Evolutionary conservation across 1,140 invertebrate species (phyloP), one percentile per base, ranked within the genome.

Genomic region (Drosophila baimaii): DNA sequence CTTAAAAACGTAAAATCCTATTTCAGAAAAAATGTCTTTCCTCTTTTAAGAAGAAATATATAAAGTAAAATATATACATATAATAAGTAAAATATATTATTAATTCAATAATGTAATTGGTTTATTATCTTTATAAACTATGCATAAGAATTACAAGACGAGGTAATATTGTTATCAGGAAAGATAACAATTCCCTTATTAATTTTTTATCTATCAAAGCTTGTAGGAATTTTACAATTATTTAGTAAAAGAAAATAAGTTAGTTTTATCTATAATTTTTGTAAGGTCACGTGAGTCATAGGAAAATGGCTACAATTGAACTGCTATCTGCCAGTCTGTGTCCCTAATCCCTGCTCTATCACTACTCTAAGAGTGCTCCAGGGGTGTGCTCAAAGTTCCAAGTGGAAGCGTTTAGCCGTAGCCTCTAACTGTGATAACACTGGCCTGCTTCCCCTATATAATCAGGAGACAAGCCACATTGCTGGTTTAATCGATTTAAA

Each of bases 311-410:
- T 19, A 19, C 21, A 58, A 57, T 21, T 25, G 10, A 31, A 33
- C 23, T 47, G 9, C 70, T 70, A 56, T 33, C 27, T 29, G 25
- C 23, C 7, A 13, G 41, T 57, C 25, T 29, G 5, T 25, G n/a
- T 17, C n/a, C 46, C 3, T 71, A 71, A 71, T 71, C 68, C 64
- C 51, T 52, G 51, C 29, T 33, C 31, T 13, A 33, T 33, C 41
- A n/a, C 29, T 12, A 29, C 15, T 54, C 47, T 70, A 13, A 43
- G 39, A 41, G 51, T 44, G 49, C 68, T 71, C 33, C 23, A 70
- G n/a, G n/a, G n/a, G n/a, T n/a, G 51, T 44, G 49, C 68, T 71
- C 33, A 17, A 70, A 25, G 12, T 10, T 55, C 17, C 29, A 52
- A 35, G 49, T 52, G 49, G 49, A 0, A 33, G 29, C 13, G 17